phyloP scores from a whole-genome alignment of 2,113 vertebrate species.

The Urocolius indicus region DNA sequence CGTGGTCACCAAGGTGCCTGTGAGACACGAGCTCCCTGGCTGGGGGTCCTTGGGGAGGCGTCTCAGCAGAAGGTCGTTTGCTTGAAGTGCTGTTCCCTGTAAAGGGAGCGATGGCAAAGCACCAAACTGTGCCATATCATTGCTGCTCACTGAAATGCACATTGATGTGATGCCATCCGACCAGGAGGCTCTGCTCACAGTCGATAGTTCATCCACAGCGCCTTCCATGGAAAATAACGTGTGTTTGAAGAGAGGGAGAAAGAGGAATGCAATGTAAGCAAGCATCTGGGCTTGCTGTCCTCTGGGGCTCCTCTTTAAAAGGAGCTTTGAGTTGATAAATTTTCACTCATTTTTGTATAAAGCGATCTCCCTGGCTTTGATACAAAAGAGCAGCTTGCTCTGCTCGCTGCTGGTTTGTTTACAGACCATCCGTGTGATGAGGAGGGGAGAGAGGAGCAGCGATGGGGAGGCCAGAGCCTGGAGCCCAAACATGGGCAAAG shows the following conservation, averaged over 20 bases:
- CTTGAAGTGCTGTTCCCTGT: neutral
- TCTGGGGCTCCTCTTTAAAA: slow-evolving; percentile 42
- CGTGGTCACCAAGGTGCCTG: neutral
- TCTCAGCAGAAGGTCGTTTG: neutral
- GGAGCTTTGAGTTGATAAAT: slow-evolving; percentile 37
- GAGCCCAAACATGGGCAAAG: neutral
- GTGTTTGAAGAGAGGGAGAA: neutral
- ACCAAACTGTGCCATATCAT: neutral
- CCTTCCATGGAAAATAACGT: neutral
- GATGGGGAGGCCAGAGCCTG: neutral
- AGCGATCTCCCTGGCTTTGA: neutral
- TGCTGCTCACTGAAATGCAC: neutral
- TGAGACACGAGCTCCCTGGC: neutral
- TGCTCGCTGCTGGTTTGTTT: neutral
- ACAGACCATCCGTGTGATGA: neutral
- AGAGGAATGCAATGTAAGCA: neutral
- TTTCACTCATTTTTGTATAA: neutral
- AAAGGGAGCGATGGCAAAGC: neutral
- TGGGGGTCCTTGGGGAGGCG: neutral
- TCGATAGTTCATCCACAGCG: neutral
- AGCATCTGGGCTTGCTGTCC: slow-evolving; percentile 38
- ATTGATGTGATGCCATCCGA: slow-evolving; percentile 7
- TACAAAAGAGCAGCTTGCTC: neutral
- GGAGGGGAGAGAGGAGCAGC: neutral
- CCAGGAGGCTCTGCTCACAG: slow-evolving; percentile 29